Evolutionary conservation across 1,140 invertebrate species (phyloP), one percentile per base, ranked within the genome.

Genomic region (Psilanteris sp.): DNA sequence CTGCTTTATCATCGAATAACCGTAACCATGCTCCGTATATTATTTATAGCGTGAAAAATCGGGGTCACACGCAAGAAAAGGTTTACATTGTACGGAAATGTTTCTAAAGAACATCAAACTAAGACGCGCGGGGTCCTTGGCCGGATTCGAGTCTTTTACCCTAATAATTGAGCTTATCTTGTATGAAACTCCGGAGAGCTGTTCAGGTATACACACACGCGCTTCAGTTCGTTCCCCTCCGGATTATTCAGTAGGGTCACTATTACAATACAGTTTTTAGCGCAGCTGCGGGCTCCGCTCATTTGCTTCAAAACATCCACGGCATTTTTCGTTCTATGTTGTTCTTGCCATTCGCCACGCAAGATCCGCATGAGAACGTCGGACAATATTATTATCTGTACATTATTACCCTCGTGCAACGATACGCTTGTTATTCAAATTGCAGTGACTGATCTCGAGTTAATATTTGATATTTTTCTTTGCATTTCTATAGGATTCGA

Each of bases 41-140:
- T 52, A 52, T 36, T 36, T 54, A 39, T 29, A 27, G 34, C 20
- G 26, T 15, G 52, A 43, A 57, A 59, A 59, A 59, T 59, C 31
- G 29, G 29, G 29, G 27, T 44, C 37, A 44, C 10, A 3, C n/a
- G 9, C 10, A 24, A 44, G 27, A 44, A 34, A 44, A 34, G 54
- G 15, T 59, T 39, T 8, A 14, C 36, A 43, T 59, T 15, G 11
- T 44, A 15, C 4, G 3, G 8, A 34, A 16, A 36, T 41, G 36
- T 41, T 55, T 59, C 20, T 32, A 34, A 59, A 59, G 54, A 59
- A 43, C 9, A 18, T 24, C 8, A 29, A 39, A 16, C 15, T 11
- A 26, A 52, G 48, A 16, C 20, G 36, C 16, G 26, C 10, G 22
- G 16, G 14, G 8, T 39, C 4, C 15, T 9, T 8, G 4, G 15